phyloP scores from a whole-genome alignment of 2,113 vertebrate genomes.

The Pristiophorus japonicus region DNA sequence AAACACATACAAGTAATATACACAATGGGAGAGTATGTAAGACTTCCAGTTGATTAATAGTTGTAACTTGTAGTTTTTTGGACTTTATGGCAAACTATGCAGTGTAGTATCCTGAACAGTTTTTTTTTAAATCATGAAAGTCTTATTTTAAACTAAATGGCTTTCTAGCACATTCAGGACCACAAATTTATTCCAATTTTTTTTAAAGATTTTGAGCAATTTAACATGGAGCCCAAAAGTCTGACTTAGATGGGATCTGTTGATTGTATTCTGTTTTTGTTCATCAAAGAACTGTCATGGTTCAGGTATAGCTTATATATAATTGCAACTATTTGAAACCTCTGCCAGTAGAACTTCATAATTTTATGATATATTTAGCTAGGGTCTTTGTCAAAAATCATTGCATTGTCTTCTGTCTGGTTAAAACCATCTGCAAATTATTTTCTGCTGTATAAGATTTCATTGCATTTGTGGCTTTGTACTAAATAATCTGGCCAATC shows the following conservation, averaged over 20 bases:
- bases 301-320: not conserved
- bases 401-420: not conserved
- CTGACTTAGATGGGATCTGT: not conserved
- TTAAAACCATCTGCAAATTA: not conserved
- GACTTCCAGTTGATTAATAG: too few species aligned
- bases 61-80: too few species aligned
- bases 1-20: too few species aligned
- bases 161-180: not conserved
- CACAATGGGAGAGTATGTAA: too few species aligned
- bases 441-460: not conserved
- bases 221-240: not conserved
- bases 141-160: not conserved
- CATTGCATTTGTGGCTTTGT: not conserved
- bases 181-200: not conserved
- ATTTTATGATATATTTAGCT: not conserved
- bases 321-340: not conserved
- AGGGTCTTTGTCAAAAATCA: not conserved
- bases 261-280: not conserved
- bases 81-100: not conserved
- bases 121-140: not conserved
- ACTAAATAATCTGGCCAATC: not conserved
- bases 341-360: not conserved
- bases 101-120: not conserved
- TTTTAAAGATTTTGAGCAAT: not conserved
- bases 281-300: not conserved